Conservation (phyloP, 2,113 vertebrate species). For the Heloderma charlesbogerti region DNA sequence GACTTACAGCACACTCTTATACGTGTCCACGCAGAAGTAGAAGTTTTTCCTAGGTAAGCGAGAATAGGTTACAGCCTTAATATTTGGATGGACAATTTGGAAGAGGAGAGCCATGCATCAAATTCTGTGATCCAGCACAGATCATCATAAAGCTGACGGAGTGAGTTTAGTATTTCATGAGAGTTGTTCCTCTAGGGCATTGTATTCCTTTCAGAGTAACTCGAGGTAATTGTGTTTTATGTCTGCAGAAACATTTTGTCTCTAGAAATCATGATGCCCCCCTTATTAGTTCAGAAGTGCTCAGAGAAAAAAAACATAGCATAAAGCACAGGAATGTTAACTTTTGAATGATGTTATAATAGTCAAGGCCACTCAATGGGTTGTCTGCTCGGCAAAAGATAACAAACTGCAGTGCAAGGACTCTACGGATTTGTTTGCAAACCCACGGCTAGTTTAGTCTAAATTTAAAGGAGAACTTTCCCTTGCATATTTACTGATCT, state of each 20-base stretch:
- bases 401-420: conserved; percentile 84
- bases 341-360: conserved; percentile 67
- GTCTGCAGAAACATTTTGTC: conserved; percentile 50
- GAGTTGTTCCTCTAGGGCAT: neutral
- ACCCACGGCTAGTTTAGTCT: conserved; percentile 49
- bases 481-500: neutral
- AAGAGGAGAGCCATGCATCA: neutral
- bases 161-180: neutral
- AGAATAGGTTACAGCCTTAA: neutral
- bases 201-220: conserved; percentile 32
- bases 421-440: conserved; percentile 61
- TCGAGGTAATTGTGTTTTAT: conserved; percentile 38
- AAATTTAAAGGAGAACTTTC: conserved; percentile 26
- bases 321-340: conserved; percentile 66
- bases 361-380: conserved; percentile 82
- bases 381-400: conserved; percentile 80
- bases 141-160: neutral
- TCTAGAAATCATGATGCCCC: conserved; percentile 5
- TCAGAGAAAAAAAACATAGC: conserved; percentile 49
- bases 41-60: neutral
- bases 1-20: neutral
- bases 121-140: neutral
- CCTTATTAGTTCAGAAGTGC: conserved; percentile 18
- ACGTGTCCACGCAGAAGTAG: neutral
- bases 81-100: neutral